These are phyloP conservation scores for Lepus oiostolus DNA, from an alignment of 2,797 vertebrate genomes.

Conservation along the genomic window DNA sequence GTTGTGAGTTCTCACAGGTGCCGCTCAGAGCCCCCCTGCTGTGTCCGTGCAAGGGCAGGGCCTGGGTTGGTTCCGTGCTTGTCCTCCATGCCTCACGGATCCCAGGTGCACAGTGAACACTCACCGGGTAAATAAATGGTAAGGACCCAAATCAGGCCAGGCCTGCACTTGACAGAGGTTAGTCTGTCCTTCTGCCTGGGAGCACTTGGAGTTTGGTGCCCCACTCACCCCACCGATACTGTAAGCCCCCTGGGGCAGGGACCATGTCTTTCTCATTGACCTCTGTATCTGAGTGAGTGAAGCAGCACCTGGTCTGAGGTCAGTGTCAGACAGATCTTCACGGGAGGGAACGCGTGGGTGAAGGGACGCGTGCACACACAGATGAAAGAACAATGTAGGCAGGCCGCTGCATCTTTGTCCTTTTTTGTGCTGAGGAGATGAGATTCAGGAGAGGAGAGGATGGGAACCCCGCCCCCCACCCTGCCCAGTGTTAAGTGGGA, in stretches of 20 bases:
- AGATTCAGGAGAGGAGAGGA: slow-evolving; percentile 14
- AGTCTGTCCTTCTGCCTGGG: not conserved
- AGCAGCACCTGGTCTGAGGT: not conserved
- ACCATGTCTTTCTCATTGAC: not conserved
- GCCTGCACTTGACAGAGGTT: not conserved
- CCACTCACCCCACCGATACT: not conserved
- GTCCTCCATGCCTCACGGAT: not conserved
- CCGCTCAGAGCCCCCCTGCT: not conserved
- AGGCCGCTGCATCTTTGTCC: not conserved
- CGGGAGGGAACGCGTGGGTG: not conserved
- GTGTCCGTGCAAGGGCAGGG: not conserved
- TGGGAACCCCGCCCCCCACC: not conserved
- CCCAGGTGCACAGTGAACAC: not conserved
- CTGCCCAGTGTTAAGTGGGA: not conserved
- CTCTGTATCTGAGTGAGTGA: slow-evolving; percentile 28
- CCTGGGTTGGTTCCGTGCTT: not conserved
- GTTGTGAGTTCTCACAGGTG: not conserved
- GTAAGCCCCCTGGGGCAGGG: slow-evolving; percentile 42
- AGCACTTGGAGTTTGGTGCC: not conserved
- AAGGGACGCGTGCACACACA: not conserved
- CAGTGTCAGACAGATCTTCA: not conserved
- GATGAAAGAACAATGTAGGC: not conserved
- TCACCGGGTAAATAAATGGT: not conserved
- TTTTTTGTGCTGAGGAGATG: slow-evolving; percentile 11
- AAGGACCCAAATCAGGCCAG: not conserved